phyloP scores from a whole-genome alignment of 2,888 invertebrate species.

The Automeris io region DNA sequence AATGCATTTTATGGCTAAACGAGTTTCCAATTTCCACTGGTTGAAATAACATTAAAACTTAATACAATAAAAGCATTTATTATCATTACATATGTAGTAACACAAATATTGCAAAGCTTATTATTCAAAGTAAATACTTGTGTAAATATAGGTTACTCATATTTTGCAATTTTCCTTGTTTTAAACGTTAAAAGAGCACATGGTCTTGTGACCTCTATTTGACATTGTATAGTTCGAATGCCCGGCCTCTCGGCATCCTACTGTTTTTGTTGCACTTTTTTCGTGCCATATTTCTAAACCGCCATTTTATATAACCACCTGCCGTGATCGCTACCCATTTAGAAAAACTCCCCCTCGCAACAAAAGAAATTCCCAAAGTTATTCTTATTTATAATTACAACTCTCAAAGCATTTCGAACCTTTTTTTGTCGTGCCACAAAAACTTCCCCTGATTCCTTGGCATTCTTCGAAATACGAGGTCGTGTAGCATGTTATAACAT shows the following conservation, averaged over 20 bases:
- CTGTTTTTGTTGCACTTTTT: slow-evolving; percentile 64
- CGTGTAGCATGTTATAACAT: slow-evolving; percentile 29
- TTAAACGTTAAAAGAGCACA: slow-evolving; percentile 15
- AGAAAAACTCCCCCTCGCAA: slow-evolving; percentile 66
- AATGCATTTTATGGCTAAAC: no score
- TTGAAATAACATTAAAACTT: no score
- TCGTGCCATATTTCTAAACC: slow-evolving; percentile 55
- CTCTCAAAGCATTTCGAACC: slow-evolving; percentile 58
- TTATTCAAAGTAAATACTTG: background rate
- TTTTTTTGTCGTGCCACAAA: slow-evolving; percentile 52
- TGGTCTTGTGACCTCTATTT: slow-evolving; percentile 57
- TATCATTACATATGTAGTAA: no score
- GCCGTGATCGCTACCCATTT: slow-evolving; percentile 70
- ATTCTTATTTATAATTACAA: slow-evolving; percentile 71
- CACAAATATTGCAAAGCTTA: background rate
- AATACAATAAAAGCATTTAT: no score
- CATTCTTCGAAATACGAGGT: slow-evolving; percentile 45
- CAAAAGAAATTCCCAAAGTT: slow-evolving; percentile 71
- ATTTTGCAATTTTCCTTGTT: background rate
- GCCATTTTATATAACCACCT: slow-evolving; percentile 67
- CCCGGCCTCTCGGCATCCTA: slow-evolving; percentile 30
- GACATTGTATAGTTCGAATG: slow-evolving; percentile 48
- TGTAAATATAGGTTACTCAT: background rate
- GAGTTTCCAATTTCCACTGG: no score
- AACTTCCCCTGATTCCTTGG: slow-evolving; percentile 52